Conservation (phyloP, 2,113 vertebrate species). For the Muntiacus muntjak region DNA sequence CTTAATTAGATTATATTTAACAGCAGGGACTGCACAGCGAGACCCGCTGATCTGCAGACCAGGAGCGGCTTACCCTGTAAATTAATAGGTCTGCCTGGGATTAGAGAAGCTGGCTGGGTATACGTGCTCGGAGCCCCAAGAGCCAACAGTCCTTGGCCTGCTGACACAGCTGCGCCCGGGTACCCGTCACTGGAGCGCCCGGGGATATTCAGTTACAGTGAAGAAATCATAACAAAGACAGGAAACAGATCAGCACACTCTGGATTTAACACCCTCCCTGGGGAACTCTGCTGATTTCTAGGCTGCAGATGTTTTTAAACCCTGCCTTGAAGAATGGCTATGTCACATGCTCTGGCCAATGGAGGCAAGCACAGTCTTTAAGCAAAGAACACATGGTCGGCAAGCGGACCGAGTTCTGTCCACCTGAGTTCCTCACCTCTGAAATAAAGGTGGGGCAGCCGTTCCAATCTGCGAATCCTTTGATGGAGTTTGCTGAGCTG, state of each 20-base stretch:
- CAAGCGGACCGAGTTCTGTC: slow-evolving; percentile 19
- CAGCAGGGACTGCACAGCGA: neutral
- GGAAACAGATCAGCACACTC: slow-evolving; percentile 91
- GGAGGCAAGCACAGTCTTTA: slow-evolving; percentile 6
- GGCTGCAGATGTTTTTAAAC: slow-evolving; percentile 84
- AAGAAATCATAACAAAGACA: slow-evolving; percentile 95
- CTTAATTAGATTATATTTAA: slow-evolving; percentile 43
- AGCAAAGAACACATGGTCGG: slow-evolving; percentile 14
- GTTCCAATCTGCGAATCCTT: fast-evolving
- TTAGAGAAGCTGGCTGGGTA: slow-evolving; percentile 34
- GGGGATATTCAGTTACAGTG: slow-evolving; percentile 83
- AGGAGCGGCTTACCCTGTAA: slow-evolving; percentile 51
- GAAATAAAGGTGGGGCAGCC: neutral
- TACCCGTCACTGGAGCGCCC: slow-evolving; percentile 71
- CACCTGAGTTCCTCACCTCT: neutral
- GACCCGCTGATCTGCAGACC: neutral
- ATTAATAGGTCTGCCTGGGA: slow-evolving; percentile 40
- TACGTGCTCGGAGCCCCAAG: neutral
- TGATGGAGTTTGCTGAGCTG: neutral
- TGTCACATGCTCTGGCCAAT: slow-evolving; percentile 45
- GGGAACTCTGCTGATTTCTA: slow-evolving; percentile 75
- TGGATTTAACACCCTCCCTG: slow-evolving; percentile 81
- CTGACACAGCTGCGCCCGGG: slow-evolving; percentile 88
- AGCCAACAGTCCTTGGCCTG: slow-evolving; percentile 78
- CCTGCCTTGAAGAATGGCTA: slow-evolving; percentile 66